A percentile compares a stretch with the other conserved stretches of the same genome.
These are phyloP conservation scores for Nautilus pompilius DNA, from an alignment of 1,140 invertebrate species.

Conservation along the genomic window DNA sequence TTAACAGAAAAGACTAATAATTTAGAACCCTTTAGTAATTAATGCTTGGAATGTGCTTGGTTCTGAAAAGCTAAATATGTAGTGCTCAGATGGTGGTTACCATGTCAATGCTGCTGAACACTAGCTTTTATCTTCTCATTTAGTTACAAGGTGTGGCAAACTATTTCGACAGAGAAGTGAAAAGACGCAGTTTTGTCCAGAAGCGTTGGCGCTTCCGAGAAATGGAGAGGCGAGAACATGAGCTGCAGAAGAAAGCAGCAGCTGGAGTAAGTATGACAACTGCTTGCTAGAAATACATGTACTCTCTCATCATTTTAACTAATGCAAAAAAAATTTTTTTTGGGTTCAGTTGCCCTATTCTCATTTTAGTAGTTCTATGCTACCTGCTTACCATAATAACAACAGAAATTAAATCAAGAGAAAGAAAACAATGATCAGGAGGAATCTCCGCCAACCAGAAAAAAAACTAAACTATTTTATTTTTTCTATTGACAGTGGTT, in stretches of 20 bases:
- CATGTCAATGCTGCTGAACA: too few species aligned
- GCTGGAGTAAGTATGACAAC: constrained; percentile 43
- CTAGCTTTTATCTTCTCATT: constrained; percentile 11
- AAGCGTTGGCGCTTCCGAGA: constrained; percentile 53
- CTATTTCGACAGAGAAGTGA: constrained; percentile 54
- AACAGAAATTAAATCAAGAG: not conserved
- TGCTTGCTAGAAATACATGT: too few species aligned
- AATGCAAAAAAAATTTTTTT: not conserved
- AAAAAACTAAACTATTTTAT: not conserved
- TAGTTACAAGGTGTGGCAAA: constrained; percentile 41
- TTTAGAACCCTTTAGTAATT: too few species aligned
- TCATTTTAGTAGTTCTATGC: not conserved
- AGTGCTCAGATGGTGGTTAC: too few species aligned
- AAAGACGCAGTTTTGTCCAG: constrained; percentile 48
- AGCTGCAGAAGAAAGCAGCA: constrained; percentile 46
- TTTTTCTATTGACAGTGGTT: too few species aligned
- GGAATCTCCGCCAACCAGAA: not conserved
- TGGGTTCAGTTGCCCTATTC: not conserved
- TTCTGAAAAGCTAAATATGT: too few species aligned
- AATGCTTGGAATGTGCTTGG: too few species aligned
- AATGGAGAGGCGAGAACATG: constrained; percentile 49
- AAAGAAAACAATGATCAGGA: not conserved
- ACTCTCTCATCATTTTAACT: not conserved
- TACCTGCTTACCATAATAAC: too few species aligned
- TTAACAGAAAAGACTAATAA: too few species aligned